These are phyloP conservation scores for Scomber japonicus DNA, from an alignment of 2,113 vertebrate genomes.

Conservation along the genomic window DNA sequence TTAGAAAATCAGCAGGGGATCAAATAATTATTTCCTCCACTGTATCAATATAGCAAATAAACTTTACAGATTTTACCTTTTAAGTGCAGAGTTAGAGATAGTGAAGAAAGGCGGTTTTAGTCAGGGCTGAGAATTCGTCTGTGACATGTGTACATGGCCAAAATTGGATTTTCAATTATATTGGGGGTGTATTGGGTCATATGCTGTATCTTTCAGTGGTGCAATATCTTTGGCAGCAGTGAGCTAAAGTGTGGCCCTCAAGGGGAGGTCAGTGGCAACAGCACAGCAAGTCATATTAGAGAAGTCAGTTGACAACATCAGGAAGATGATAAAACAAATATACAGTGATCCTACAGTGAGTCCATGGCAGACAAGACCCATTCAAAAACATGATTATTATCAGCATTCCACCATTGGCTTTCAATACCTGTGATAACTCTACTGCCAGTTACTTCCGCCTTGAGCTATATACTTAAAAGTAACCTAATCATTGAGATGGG, in stretches of 20 bases:
- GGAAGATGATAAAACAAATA: background rate
- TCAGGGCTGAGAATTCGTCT: background rate
- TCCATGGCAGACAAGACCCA: background rate
- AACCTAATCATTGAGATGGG: slow-evolving; percentile 10
- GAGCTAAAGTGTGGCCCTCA: background rate
- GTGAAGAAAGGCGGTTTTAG: background rate
- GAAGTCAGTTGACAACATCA: background rate
- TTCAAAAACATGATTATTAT: background rate
- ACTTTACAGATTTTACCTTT: background rate
- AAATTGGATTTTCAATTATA: background rate
- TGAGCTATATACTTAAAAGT: slow-evolving; percentile 15
- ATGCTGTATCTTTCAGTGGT: background rate
- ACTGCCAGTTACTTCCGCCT: slow-evolving; percentile 13
- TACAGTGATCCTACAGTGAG: background rate
- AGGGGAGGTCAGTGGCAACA: background rate
- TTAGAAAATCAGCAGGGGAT: no score
- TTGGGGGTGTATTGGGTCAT: background rate
- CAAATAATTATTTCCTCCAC: no score
- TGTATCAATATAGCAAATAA: background rate
- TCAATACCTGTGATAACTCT: background rate
- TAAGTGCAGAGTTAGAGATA: background rate
- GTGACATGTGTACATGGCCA: background rate
- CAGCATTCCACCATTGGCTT: background rate
- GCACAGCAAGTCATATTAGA: background rate
- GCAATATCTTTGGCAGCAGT: background rate